Conservation (phyloP, 2,797 vertebrate genomes). For the Gymnocypris eckloni region DNA sequence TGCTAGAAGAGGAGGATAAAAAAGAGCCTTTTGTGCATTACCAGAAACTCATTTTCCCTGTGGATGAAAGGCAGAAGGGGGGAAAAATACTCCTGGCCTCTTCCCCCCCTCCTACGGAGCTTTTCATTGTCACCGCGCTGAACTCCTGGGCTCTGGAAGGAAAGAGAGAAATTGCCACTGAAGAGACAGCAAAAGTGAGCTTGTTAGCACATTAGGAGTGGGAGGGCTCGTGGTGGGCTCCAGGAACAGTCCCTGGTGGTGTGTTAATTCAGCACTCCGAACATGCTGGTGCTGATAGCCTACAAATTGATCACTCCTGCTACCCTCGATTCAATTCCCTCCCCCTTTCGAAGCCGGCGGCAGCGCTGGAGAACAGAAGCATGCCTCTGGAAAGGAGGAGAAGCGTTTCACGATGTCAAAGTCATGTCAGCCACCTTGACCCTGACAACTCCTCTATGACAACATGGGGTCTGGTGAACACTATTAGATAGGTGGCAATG, state of each 20-base stretch:
- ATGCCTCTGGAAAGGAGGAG: background rate
- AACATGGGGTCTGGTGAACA: background rate
- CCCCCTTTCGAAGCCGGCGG: background rate
- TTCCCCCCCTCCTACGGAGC: constrained; percentile 83
- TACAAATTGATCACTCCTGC: constrained; percentile 87
- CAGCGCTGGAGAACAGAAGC: constrained; percentile 5
- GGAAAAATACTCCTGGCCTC: constrained; percentile 81
- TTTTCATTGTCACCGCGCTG: constrained; percentile 92
- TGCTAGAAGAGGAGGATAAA: constrained; percentile 64
- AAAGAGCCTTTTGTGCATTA: constrained; percentile 95
- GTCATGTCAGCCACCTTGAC: constrained; percentile 5
- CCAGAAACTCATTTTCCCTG: constrained; percentile 97
- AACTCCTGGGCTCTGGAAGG: constrained; percentile 90
- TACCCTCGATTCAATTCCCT: constrained; percentile 65
- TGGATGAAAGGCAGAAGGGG: constrained; percentile 82
- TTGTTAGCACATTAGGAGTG: constrained; percentile 97
- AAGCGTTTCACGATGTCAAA: constrained; percentile 16
- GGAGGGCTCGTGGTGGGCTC: constrained; percentile 85
- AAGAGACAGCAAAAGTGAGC: constrained; percentile 91
- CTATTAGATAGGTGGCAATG: background rate
- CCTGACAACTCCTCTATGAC: background rate
- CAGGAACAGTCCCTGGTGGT: constrained; percentile 85
- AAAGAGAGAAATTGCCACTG: constrained; percentile 83
- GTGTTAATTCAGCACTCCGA: constrained; percentile 89
- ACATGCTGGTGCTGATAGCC: constrained; percentile 88